Percentiles rank a stretch among this genome's conserved stretches.
Conservation (phyloP, 92 coral and sea anemone species). For the Metridium senile region DNA sequence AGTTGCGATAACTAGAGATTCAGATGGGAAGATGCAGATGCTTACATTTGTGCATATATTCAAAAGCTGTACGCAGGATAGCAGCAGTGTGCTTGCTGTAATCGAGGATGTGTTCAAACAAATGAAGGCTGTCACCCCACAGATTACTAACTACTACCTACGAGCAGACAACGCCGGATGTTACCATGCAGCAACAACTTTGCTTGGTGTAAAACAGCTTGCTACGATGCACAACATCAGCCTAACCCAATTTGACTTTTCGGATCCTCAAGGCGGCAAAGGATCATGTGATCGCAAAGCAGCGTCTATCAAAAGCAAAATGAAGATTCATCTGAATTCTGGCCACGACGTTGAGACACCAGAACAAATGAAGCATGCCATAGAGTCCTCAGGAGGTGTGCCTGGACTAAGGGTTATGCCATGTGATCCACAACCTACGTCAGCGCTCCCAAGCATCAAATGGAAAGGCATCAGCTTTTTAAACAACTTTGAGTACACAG, state of each 20-base stretch:
- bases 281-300: conserved; percentile 27
- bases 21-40: conserved; percentile 38
- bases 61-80: conserved; percentile 43
- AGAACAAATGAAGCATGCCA: conserved; percentile 30
- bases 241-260: conserved; percentile 19
- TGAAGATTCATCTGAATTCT: conserved; percentile 30
- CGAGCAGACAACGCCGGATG: conserved; percentile 44
- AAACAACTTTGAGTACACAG: conserved; percentile 6
- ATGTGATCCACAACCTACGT: conserved; percentile 28
- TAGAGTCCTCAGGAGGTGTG: conserved; percentile 37
- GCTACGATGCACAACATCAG: conserved; percentile 25
- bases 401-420: conserved; percentile 31
- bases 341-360: conserved; percentile 39
- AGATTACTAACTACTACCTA: conserved; percentile 7
- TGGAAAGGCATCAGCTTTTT: conserved; percentile 18
- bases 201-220: conserved; percentile 31
- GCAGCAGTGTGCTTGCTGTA: conserved; percentile 42
- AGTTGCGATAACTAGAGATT: conserved; percentile 47
- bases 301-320: conserved; percentile 26
- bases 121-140: conserved; percentile 20
- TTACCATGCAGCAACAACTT: conserved; percentile 27
- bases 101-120: conserved; percentile 44
- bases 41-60: conserved; percentile 52
- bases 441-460: conserved; percentile 11
- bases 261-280: conserved; percentile 22